Conservation (phyloP, 2,797 vertebrate genomes). For the Chromis chromis region DNA sequence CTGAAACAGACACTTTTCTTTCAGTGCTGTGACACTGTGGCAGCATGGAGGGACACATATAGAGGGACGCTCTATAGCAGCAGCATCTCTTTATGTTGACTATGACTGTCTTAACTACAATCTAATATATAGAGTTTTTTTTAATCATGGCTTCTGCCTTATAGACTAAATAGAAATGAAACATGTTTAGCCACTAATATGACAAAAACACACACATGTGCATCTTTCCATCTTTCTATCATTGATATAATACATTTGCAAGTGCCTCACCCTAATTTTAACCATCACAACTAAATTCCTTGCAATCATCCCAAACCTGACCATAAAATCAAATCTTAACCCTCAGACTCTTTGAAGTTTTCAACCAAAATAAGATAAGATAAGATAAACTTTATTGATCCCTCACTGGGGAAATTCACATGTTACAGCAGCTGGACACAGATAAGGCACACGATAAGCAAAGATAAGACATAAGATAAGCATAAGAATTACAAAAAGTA, state of each 20-base stretch:
- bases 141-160: background rate
- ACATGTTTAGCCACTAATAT: background rate
- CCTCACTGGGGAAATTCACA: no score
- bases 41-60: slow-evolving; percentile 57
- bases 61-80: slow-evolving; percentile 42
- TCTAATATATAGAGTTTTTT: background rate
- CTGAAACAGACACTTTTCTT: slow-evolving; percentile 84
- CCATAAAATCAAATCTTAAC: no score
- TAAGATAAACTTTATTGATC: no score
- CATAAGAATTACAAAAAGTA: no score
- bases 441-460: no score
- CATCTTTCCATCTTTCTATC: no score
- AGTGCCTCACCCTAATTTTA: background rate
- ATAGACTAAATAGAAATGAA: background rate
- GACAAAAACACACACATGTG: background rate
- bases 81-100: slow-evolving; percentile 6
- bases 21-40: slow-evolving; percentile 63
- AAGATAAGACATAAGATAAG: no score
- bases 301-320: background rate
- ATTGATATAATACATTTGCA: background rate
- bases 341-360: no score
- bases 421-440: no score
- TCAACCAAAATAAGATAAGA: no score
- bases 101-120: slow-evolving; percentile 23
- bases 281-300: background rate